Conservation (phyloP, 92 coral and sea anemone species). For the Zoanthus sociatus region DNA sequence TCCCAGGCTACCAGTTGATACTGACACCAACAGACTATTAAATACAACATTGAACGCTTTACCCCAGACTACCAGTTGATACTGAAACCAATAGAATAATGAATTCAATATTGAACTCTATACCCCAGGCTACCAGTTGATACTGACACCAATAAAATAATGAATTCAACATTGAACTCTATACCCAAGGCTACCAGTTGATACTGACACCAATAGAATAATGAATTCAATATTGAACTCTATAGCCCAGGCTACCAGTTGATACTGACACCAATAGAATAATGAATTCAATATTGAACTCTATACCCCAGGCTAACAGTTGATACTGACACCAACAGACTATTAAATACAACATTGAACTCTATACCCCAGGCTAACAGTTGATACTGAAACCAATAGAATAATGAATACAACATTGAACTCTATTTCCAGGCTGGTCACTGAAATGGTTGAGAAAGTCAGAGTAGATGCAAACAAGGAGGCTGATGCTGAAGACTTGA, state of each 20-base stretch:
- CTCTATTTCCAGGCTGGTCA: slow-evolving; percentile 31
- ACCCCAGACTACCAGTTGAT: background rate
- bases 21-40: too few species aligned
- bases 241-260: too few species aligned
- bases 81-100: background rate
- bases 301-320: too few species aligned
- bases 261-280: too few species aligned
- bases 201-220: too few species aligned
- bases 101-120: background rate
- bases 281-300: too few species aligned
- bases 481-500: slow-evolving; percentile 29
- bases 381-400: background rate
- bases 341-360: background rate
- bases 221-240: too few species aligned
- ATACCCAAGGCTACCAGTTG: too few species aligned
- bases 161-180: too few species aligned
- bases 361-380: background rate
- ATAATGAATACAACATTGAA: background rate
- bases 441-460: slow-evolving; percentile 40
- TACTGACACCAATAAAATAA: background rate
- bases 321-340: too few species aligned
- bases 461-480: slow-evolving; percentile 34
- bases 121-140: background rate
- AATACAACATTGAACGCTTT: background rate
- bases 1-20: too few species aligned